phyloP scores from a whole-genome alignment of 92 coral and sea anemone genomes.

The Zoanthus sociatus region DNA sequence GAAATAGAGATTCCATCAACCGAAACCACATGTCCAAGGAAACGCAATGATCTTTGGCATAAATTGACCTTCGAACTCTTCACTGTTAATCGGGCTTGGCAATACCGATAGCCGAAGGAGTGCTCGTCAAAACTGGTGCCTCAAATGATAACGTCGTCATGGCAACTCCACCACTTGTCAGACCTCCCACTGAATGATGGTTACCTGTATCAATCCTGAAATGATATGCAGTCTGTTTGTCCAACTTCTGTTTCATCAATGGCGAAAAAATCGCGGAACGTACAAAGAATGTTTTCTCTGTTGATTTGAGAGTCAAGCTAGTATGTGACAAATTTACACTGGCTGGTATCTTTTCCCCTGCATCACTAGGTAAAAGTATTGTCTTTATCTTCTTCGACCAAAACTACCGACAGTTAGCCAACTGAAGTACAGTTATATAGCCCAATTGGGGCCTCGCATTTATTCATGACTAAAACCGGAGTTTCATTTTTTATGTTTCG shows the following conservation, averaged over 20 bases:
- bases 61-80: no score
- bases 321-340: constrained; percentile 51
- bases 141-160: no score
- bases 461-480: constrained; percentile 45
- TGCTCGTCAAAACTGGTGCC: no score
- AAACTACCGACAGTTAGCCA: constrained; percentile 59
- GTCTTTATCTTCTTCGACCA: constrained; percentile 48
- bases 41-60: no score
- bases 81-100: no score
- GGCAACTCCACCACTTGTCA: no score
- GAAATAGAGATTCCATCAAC: no score
- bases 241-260: constrained; percentile 58
- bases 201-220: no score
- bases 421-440: constrained; percentile 52
- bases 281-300: constrained; percentile 48
- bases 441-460: constrained; percentile 48
- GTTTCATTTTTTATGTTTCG: constrained; percentile 20
- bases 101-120: no score
- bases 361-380: constrained; percentile 29
- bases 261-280: constrained; percentile 58
- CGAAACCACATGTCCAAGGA: not conserved
- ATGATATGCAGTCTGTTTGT: no score
- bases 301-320: constrained; percentile 27
- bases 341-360: constrained; percentile 28
- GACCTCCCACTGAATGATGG: no score